Evolutionary conservation across 2,797 vertebrate species (phyloP), one percentile per base, ranked within the genome.

Genomic region (Catamblyrhynchus diadema): DNA sequence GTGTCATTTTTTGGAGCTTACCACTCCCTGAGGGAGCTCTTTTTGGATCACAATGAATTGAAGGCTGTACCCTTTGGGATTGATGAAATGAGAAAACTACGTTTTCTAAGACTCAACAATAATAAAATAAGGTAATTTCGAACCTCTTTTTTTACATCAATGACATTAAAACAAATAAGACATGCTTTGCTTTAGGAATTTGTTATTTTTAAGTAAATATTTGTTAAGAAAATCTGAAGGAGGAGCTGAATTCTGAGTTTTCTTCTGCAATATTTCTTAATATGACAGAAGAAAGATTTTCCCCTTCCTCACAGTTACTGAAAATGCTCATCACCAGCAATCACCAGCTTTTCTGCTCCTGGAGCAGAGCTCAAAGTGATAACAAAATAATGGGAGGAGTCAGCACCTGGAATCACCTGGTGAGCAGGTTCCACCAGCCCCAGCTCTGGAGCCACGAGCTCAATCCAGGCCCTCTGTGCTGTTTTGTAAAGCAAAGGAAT

Each of bases 31-130:
- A 98, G 98, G 65, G 99, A 99, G 95, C 93, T 99, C 35, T 99
- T 99, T 96, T 92, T 99, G 95, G 99, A 99, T 96, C 98, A 99
- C 96, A 99, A 99, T 84, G 98, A 99, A 93, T 97, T 99, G 81
- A 94, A 98, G 28, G 94, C 96, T 19, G 96, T 99, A 66, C 99
- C 99, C 1, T 96, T 97, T 19, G 99, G 99, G 70, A 98, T 99
- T 91, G 98, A 98, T 39, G 98, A 99, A 97, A 99, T 99, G 99
- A 99, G 97, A 84, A 97, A 98, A 53, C 77, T 99, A 67, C 98
- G 98, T 95, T 99, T 99, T 93, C 98, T 99, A 84, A 98, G 99
- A 75, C 98, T 99, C 66, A 99, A 99, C 96, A 98, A 99, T 94
- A 99, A 99, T 86, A 98, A 97, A 95, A 99, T 99, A 97, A 98